These are phyloP conservation scores for Ciconia boyciana DNA, from an alignment of 2,113 vertebrate species.

Conservation along the genomic window DNA sequence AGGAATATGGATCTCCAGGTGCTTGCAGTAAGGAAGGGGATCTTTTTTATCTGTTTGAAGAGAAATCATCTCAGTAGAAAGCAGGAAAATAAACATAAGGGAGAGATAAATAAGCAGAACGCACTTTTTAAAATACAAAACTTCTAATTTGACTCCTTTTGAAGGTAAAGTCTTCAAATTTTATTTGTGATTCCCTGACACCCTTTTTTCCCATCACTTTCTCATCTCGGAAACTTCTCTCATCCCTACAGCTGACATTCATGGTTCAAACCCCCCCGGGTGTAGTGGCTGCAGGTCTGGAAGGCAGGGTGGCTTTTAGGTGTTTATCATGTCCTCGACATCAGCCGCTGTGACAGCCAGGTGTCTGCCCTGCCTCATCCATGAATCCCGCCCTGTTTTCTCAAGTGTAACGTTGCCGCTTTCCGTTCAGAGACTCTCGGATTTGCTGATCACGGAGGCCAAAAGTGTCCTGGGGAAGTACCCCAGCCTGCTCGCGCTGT, in stretches of 20 bases:
- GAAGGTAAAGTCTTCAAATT: not conserved
- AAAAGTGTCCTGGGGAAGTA: rapidly evolving
- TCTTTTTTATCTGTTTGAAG: not conserved
- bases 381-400: rapidly evolving
- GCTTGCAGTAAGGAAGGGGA: not conserved
- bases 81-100: not conserved
- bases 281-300: rapidly evolving
- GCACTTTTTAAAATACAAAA: rapidly evolving
- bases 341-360: not conserved
- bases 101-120: not conserved
- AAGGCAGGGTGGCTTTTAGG: not conserved
- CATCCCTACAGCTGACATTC: not conserved
- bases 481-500: no score
- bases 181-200: not conserved
- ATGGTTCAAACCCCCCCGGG: no score
- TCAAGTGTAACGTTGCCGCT: not conserved
- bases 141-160: not conserved
- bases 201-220: not conserved
- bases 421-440: not conserved
- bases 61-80: not conserved
- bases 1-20: not conserved
- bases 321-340: rapidly evolving
- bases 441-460: not conserved
- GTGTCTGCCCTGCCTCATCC: not conserved
- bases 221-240: not conserved